Conservation (phyloP, 2,888 invertebrate genomes). For the Agrilus cyanescens region DNA sequence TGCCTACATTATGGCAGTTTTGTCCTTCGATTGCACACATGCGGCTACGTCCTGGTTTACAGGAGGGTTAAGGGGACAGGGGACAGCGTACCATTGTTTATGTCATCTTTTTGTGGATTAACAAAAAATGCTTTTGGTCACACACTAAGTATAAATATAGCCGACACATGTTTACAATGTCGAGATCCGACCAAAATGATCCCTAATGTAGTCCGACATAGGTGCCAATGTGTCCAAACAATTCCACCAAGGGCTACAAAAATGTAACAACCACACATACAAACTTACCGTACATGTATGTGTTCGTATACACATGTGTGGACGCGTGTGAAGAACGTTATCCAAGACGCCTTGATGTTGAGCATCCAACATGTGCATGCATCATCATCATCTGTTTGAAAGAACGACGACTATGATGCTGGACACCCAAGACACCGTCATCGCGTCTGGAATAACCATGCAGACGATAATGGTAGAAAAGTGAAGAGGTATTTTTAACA, state of each 20-base stretch:
- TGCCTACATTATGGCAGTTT: not conserved
- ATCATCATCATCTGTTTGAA: constrained; percentile 10
- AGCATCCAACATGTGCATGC: constrained; percentile 12
- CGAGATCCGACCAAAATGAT: constrained; percentile 1
- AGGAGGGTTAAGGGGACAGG: too few species aligned
- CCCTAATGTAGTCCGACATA: constrained; percentile 3
- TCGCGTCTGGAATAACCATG: not conserved
- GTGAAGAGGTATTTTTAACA: too few species aligned
- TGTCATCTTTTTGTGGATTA: constrained; percentile 22
- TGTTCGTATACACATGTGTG: constrained; percentile 25
- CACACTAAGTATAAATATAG: constrained; percentile 27
- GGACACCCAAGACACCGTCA: constrained; percentile 22
- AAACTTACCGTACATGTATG: too few species aligned
- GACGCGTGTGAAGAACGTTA: constrained; percentile 32
- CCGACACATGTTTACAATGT: constrained; percentile 21
- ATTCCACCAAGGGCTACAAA: not conserved
- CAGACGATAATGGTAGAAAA: too few species aligned
- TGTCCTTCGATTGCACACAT: not conserved
- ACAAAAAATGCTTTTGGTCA: constrained; percentile 26
- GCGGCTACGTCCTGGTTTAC: not conserved
- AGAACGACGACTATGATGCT: constrained; percentile 11
- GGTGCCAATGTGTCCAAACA: too few species aligned
- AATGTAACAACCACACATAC: not conserved
- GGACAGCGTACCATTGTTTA: constrained; percentile 19
- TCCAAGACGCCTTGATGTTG: constrained; percentile 24